These are phyloP conservation scores for Yponomeuta plumbellus DNA, from an alignment of 2,888 invertebrate species.

Conservation along the genomic window DNA sequence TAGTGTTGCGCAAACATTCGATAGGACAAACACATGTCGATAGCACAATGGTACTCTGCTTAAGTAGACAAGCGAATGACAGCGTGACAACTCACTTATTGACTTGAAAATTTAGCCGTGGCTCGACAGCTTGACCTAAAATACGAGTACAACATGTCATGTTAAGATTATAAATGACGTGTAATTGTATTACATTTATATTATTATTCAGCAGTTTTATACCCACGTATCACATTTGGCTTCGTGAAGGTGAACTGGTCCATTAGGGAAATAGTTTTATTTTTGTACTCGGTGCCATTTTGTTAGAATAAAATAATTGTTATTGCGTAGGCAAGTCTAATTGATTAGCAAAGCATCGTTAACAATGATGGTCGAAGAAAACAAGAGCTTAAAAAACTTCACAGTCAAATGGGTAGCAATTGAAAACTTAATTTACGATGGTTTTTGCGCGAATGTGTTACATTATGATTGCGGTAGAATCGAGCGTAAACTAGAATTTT, in stretches of 20 bases:
- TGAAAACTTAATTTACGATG: constrained; percentile 7
- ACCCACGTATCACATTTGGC: not conserved
- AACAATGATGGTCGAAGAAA: not conserved
- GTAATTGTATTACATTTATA: not conserved
- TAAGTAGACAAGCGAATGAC: constrained; percentile 9
- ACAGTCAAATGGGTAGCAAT: not conserved
- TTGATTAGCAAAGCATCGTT: not conserved
- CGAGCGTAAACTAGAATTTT: not conserved
- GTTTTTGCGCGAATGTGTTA: not conserved
- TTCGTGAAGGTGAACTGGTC: not conserved
- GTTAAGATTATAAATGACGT: not conserved
- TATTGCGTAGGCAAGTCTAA: not conserved
- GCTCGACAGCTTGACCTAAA: not conserved
- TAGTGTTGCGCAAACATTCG: constrained; percentile 7
- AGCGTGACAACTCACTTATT: constrained; percentile 2
- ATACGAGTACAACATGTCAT: constrained; percentile 3
- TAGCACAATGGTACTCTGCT: not conserved
- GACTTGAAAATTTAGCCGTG: not conserved
- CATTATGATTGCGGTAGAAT: not conserved
- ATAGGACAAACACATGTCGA: not conserved
- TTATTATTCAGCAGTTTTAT: not conserved
- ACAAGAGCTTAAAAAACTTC: not conserved
- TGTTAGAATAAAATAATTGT: too few relatives aligned
- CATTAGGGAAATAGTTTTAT: not conserved
- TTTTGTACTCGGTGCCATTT: not conserved